Percentiles rank a stretch among this genome's conserved stretches.
phyloP scores from a whole-genome alignment of 2,113 vertebrate genomes.

The Tricholaema leucomelas region DNA sequence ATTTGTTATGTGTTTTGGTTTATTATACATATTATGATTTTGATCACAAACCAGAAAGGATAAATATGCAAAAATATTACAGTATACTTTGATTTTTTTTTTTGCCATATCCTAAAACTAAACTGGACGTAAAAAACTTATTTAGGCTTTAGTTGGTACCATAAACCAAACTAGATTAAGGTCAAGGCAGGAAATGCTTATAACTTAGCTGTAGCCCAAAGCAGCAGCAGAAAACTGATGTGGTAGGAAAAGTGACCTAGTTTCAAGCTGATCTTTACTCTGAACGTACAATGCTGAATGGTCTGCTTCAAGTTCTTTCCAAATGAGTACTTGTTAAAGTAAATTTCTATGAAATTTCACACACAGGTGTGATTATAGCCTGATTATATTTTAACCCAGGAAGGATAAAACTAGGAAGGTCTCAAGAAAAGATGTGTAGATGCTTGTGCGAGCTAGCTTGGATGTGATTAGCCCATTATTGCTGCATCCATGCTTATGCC shows the following conservation, averaged over 20 bases:
- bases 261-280: background rate
- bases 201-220: background rate
- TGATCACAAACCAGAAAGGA: background rate
- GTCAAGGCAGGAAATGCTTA: background rate
- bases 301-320: background rate
- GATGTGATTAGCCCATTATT: background rate
- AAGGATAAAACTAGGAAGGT: background rate
- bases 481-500: background rate
- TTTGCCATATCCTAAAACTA: background rate
- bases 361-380: background rate
- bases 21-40: background rate
- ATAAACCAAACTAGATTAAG: background rate
- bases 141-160: background rate
- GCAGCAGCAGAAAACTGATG: background rate
- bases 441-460: background rate
- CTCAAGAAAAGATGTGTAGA: background rate
- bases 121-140: background rate
- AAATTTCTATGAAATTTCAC: background rate
- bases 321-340: slow-evolving; percentile 9
- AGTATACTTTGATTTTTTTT: background rate
- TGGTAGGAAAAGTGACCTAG: background rate
- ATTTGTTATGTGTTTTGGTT: background rate
- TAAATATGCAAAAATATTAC: background rate
- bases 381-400: background rate
- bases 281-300: background rate